Conservation (phyloP, 2,113 vertebrate genomes). For the Gymnogyps californianus region DNA sequence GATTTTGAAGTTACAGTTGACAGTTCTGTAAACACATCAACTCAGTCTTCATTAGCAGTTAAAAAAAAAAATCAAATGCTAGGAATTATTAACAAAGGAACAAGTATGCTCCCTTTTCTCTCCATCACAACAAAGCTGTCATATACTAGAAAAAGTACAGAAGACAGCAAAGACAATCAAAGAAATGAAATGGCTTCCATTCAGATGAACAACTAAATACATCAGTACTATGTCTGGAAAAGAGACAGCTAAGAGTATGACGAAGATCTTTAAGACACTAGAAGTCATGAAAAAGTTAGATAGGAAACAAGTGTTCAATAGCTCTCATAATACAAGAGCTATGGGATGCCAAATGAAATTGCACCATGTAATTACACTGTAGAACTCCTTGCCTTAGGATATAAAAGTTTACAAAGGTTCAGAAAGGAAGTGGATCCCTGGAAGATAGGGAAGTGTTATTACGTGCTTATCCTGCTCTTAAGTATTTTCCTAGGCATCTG, state of each 20-base stretch:
- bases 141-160: neutral
- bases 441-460: neutral
- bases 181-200: neutral
- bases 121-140: neutral
- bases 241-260: neutral
- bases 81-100: neutral
- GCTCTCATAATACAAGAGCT: neutral
- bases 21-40: neutral
- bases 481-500: neutral
- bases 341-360: slow-evolving; percentile 1
- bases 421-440: neutral
- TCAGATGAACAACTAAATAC: neutral
- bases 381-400: neutral
- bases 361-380: neutral
- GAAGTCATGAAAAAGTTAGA: neutral
- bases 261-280: neutral
- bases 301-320: neutral
- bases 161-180: neutral
- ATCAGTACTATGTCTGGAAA: neutral
- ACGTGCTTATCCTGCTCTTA: neutral
- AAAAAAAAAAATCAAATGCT: neutral
- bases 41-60: neutral
- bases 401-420: neutral
- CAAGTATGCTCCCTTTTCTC: neutral
- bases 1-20: neutral